Evolutionary conservation across 2,113 vertebrate species (phyloP), one percentile per base, ranked within the genome.

Genomic region (Leuciscus idus): DNA sequence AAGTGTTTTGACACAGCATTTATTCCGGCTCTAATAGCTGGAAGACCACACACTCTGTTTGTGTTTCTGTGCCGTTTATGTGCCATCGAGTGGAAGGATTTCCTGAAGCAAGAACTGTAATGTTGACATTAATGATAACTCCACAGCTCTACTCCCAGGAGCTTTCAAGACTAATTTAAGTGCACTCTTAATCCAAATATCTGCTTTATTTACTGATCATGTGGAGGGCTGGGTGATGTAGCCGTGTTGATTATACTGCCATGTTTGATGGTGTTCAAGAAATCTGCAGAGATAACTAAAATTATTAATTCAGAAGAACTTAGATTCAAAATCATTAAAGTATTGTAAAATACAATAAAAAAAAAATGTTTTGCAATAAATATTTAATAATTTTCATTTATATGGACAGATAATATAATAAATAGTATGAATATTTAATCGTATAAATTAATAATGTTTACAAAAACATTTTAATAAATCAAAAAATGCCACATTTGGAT

Each of bases 141-240:
- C 68, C 36, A 43, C 68, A 43, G 70, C 70, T 73, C 70, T 12
- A n/a, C 70, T 73, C 70, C 70, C 70, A 43, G 68, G 36, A 72
- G 70, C 33, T 73, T 72, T 73, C 21, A 0, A 43, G 36, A 73
- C 70, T 73, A 23, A 73, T 73, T 43, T 73, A 73, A 21, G 36
- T 12, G 21, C 70, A 73, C 36, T 43, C 70, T 73, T 73, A 73
- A 73, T 19, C 36, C 70, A 73, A n/a, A 43, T 39, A 43, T 23
- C 19, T 23, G 68, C 36, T 72, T 72, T 72, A 72, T 72, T 72
- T 43, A 72, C 68, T 72, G 68, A 43, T 73, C 70, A 12, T 6
- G 68, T 43, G 68, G 12, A 39, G 68, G 19, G 36, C 4, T 11
- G 19, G 66, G 7, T 70, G 66, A 2, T 55, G 52, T 21, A 55